Conservation (phyloP, 2,797 vertebrate genomes). For the Melanotaenia pygmaea region DNA sequence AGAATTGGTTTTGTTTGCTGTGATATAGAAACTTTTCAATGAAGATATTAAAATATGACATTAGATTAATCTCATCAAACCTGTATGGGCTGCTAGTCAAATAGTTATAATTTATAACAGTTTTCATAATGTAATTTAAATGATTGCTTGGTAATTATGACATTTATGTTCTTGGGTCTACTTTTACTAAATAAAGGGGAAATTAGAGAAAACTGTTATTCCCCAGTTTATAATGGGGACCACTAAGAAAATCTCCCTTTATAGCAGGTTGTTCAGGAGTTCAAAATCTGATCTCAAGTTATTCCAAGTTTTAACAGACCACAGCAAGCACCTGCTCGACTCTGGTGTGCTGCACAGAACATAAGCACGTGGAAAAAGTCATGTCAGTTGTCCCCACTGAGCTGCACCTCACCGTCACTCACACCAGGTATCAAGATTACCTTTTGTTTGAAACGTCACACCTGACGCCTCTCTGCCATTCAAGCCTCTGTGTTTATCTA, state of each 20-base stretch:
- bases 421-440: slow-evolving; percentile 35
- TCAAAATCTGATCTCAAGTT: slow-evolving; percentile 3
- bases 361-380: neutral
- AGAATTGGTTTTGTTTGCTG: too few relatives aligned
- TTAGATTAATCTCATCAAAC: neutral
- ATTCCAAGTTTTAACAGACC: neutral
- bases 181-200: too few relatives aligned
- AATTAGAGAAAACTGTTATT: neutral
- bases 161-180: neutral
- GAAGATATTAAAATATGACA: too few relatives aligned
- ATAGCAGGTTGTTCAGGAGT: neutral
- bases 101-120: neutral
- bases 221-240: neutral
- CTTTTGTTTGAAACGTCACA: slow-evolving; percentile 74
- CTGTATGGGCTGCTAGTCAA: neutral
- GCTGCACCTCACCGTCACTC: slow-evolving; percentile 25
- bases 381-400: neutral
- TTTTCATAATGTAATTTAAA: neutral
- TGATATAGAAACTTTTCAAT: too few relatives aligned
- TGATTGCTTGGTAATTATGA: neutral
- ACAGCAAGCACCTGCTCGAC: neutral
- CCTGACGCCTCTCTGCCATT: slow-evolving; percentile 57
- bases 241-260: neutral
- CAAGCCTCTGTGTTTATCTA: slow-evolving; percentile 72
- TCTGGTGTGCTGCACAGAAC: neutral